Conservation (phyloP, 2,797 vertebrate species). For the Aselliscus stoliczkanus region DNA sequence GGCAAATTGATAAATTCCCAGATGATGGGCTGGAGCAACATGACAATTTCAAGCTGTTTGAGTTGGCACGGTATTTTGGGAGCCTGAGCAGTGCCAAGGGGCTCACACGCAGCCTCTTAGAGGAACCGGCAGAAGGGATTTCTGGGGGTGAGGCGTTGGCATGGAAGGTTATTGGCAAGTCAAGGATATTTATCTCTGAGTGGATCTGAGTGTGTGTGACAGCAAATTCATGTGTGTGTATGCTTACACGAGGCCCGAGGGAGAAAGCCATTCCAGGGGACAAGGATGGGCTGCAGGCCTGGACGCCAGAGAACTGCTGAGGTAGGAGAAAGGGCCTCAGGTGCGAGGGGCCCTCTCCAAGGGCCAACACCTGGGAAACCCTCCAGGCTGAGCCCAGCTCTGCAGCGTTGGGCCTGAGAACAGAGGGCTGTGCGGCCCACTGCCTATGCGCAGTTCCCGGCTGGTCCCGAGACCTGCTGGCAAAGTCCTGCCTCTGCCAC, state of each 20-base stretch:
- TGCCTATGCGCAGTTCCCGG: not conserved
- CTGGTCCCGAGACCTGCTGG: not conserved
- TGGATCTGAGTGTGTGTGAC: not conserved
- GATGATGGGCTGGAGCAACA: not conserved
- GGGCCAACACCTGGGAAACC: not conserved
- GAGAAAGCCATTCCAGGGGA: not conserved
- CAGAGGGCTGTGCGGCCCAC: not conserved
- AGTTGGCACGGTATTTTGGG: not conserved
- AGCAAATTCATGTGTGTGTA: not conserved
- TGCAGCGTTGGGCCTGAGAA: accelerated
- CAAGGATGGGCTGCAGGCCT: not conserved
- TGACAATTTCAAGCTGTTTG: not conserved
- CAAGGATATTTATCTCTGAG: not conserved
- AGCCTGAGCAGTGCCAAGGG: not conserved
- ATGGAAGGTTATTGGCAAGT: not conserved
- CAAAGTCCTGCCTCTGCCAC: not conserved
- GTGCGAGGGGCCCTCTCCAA: not conserved
- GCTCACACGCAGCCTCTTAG: not conserved
- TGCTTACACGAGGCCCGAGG: not conserved
- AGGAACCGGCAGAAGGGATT: not conserved
- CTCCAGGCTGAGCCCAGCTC: accelerated
- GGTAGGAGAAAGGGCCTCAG: not conserved
- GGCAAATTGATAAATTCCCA: not conserved
- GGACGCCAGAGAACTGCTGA: not conserved
- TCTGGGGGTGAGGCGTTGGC: too few relatives aligned